Conservation (phyloP, 2,113 vertebrate species). For the Eulemur macaco region DNA sequence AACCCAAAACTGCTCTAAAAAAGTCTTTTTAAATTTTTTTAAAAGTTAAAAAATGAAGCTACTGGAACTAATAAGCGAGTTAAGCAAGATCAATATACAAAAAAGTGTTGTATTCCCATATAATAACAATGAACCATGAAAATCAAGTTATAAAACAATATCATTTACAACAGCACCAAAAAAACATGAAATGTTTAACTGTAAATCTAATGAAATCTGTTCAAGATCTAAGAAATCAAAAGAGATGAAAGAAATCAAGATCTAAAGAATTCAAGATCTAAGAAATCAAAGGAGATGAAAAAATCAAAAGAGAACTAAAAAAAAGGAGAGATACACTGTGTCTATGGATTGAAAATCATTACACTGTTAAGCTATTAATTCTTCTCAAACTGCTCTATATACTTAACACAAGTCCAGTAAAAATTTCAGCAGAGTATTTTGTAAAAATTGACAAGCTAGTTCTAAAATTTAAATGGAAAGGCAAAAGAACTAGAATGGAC, state of each 20-base stretch:
- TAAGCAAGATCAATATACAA: neutral
- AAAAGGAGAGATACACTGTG: neutral
- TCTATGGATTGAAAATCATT: neutral
- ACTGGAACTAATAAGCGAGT: neutral
- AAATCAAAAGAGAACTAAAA: neutral
- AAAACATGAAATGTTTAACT: neutral
- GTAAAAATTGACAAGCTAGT: neutral
- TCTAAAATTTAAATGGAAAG: conserved; percentile 6
- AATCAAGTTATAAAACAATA: neutral
- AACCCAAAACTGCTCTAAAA: neutral
- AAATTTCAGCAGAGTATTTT: neutral
- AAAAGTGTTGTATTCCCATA: neutral
- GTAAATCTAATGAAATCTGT: neutral
- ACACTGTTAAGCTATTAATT: neutral
- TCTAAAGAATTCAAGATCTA: neutral
- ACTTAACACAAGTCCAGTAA: neutral
- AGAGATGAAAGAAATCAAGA: neutral
- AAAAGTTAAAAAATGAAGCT: neutral
- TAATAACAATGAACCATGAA: neutral
- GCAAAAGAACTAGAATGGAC: neutral
- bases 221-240: neutral
- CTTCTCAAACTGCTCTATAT: neutral
- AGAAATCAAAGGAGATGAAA: neutral
- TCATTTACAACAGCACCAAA: neutral
- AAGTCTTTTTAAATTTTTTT: neutral